Percentiles rank a stretch among this genome's conserved stretches.
phyloP scores from a whole-genome alignment of 2,113 vertebrate species.

The Dermatemys mawii region DNA sequence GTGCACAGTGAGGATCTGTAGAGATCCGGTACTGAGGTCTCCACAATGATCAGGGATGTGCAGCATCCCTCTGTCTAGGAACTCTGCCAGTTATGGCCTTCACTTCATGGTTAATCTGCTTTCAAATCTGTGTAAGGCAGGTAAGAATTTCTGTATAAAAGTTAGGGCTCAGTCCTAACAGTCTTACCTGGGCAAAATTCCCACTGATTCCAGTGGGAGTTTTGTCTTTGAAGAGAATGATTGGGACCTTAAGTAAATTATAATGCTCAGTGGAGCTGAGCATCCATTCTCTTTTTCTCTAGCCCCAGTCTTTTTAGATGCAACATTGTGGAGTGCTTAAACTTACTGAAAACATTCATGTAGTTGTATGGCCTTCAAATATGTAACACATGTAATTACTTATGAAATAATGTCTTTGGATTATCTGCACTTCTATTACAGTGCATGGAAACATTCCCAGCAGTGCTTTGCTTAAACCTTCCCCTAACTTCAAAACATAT shows the following conservation, averaged over 20 bases:
- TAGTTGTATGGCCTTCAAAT: background rate
- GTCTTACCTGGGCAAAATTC: background rate
- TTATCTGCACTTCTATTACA: background rate
- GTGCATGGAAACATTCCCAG: background rate
- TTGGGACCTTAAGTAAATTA: background rate
- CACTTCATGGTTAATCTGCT: background rate
- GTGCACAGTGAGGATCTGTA: background rate
- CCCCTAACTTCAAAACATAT: background rate
- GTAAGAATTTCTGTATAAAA: background rate
- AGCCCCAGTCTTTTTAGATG: background rate
- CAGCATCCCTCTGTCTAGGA: fast-evolving
- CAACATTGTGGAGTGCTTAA: background rate
- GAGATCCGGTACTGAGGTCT: background rate
- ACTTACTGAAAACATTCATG: background rate
- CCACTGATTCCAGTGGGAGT: background rate
- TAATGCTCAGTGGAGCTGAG: background rate
- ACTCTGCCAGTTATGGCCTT: background rate
- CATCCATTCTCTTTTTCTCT: background rate
- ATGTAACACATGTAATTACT: background rate
- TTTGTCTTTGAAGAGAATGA: background rate
- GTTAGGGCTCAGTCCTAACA: background rate
- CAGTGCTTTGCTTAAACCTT: background rate
- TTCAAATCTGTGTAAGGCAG: background rate
- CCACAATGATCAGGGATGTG: background rate
- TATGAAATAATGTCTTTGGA: background rate